phyloP scores from a whole-genome alignment of 2,888 invertebrate genomes.

The Monoplex corrugatus region DNA sequence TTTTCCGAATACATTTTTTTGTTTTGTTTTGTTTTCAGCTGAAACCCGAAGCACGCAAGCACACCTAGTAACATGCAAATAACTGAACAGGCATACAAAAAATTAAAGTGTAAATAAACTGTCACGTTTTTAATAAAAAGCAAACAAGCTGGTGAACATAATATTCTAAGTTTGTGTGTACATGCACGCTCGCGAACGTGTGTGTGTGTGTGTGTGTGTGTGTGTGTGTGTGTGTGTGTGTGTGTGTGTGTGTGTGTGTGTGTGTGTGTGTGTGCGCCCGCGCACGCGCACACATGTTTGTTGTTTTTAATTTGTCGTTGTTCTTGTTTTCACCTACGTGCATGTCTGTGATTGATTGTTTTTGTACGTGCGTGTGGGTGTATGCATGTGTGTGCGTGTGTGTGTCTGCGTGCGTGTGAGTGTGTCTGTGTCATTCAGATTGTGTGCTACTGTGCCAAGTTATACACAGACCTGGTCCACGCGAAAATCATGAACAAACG shows the following conservation, averaged over 20 bases:
- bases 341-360: no score
- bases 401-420: slow-evolving; percentile 9
- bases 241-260: background rate
- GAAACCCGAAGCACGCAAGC: no score
- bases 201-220: background rate
- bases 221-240: background rate
- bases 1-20: no score
- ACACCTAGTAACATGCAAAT: no score
- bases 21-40: no score
- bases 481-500: slow-evolving; percentile 89
- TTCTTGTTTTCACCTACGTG: no score
- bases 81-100: no score
- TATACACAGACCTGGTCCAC: slow-evolving; percentile 90
- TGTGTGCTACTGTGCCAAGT: slow-evolving; percentile 92
- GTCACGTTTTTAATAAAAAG: no score
- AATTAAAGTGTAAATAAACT: no score
- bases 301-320: no score
- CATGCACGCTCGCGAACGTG: background rate
- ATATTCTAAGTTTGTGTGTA: background rate
- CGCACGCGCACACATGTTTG: background rate
- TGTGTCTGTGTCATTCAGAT: slow-evolving; percentile 83
- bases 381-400: background rate
- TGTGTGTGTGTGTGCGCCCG: background rate
- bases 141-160: no score
- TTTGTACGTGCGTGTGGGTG: background rate